phyloP scores from a whole-genome alignment of 92 coral and sea anemone species.

The Phenganax stokvisi region DNA sequence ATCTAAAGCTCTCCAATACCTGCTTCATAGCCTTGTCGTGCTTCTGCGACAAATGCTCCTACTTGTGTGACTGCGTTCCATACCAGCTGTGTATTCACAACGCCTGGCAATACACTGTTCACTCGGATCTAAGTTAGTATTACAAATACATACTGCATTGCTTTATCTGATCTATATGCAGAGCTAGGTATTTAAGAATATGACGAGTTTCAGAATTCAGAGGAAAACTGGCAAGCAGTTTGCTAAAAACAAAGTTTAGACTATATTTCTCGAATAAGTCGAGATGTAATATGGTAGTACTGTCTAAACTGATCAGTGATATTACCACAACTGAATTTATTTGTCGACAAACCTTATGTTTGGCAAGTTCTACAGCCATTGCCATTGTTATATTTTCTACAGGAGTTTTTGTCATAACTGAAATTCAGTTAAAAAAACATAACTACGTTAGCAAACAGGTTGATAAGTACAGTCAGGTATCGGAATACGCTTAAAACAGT shows the following conservation, averaged over 20 bases:
- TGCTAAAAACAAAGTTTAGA: too few species aligned
- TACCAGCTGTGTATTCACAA: not conserved
- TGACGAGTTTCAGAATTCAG: too few species aligned
- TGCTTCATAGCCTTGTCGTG: not conserved
- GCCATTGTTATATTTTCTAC: constrained; percentile 8
- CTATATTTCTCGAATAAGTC: too few species aligned
- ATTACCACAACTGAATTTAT: too few species aligned
- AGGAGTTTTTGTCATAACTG: not conserved
- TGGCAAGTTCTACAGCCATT: constrained; percentile 27
- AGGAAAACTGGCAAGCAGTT: too few species aligned
- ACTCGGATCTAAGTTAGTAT: not conserved
- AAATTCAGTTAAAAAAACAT: not conserved
- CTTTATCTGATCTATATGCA: not conserved
- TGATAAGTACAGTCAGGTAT: too few species aligned
- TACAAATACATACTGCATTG: not conserved
- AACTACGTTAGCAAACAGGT: not conserved
- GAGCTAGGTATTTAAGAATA: not conserved
- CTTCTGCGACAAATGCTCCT: too few species aligned
- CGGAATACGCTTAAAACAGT: too few species aligned
- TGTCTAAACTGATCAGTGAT: too few species aligned
- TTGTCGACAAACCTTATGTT: constrained; percentile 13
- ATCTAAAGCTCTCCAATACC: not conserved
- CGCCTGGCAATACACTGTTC: constrained; percentile 21
- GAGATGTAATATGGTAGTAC: too few species aligned
- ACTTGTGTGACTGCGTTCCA: too few species aligned